Base-by-base conservation (phyloP, 2,113 vertebrate genomes). In the Cavia porcellus region DNA sequence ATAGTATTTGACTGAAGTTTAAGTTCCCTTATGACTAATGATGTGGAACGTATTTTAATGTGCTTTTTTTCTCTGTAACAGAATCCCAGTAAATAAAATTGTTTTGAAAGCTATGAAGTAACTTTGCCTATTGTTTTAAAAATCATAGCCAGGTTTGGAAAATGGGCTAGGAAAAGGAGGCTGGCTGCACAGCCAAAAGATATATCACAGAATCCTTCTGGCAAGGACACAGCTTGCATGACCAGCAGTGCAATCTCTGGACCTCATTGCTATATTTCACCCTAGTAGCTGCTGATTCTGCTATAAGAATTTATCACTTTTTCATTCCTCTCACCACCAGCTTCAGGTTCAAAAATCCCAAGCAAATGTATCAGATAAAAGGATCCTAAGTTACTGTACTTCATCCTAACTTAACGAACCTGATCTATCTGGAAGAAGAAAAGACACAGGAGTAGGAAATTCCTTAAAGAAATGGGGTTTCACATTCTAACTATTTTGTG, bases 401-500 rank as follows among this genome's bases (percentile, higher is more conserved):
- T 89, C 8, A 35, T 61, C 28, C 64, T 74, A 55, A 89, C 38
- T 81, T 38, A 92, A 7, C 61, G n/a, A 77, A 87, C 57, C 38
- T 68, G 11, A 85, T 75, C 10, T 47, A 5, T 88, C 61, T 72
- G n/a, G n/a, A n/a, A 74, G n/a, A 66, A 38, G 55, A 35, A 28
- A 86, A 90, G 52, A 72, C 17, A 62, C 81, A 30, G 74, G 88
- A 83, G 50, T 59, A 10, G 52, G 70, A 32, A 79, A 64, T 89
- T 92, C 35, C 38, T 80, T 32, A 83, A 66, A 94, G 45, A 68
- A 89, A 72, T 38, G 85, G 57, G 50, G 70, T 81, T 93, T 93
- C 47, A 96, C 19, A 42, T 92, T 47, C 64, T 81, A 24, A 81
- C 30, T 52, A 90, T 86, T 19, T 7, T n/a, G 24, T 20, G 30